Evolutionary conservation across 2,888 invertebrate species (phyloP), one percentile per base, ranked within the genome.

Genomic region (Seladonia tumulorum): DNA sequence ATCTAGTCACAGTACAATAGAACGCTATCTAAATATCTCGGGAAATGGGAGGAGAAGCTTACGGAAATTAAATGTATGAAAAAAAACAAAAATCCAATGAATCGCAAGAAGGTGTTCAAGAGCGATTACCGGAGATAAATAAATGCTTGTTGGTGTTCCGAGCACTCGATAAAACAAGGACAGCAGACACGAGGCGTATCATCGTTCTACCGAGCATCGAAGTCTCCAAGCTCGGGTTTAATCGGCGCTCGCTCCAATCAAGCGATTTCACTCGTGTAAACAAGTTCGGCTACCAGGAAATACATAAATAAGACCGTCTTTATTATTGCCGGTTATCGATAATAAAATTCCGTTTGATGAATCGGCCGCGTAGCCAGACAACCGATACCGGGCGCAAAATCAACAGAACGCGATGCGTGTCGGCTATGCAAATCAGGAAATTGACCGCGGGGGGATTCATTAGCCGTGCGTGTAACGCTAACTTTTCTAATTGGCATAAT

Each of bases 401-500:
- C 75, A 35, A 66, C 70, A n/a, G 80, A 74, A 57, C 79, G 66
- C 75, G 77, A 60, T 75, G 45, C 78, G 78, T 22, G 70, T 66
- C 71, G 66, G 25, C 35, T 82, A 83, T 82, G 87, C 76, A 82
- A 81, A 80, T 82, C 66, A 72, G 84, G 72, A 82, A 85, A 85
- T 76, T 73, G 80, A 71, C 70, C 83, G 71, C 45, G 25, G 35
- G 68, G 81, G 84, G 77, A 76, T 82, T 89, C 88, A 85, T 89
- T 89, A 89, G 85, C 76, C 75, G 77, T 72, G 81, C 80, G 83
- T 66, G 84, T 79, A 73, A 72, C 45, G 49, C 53, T 76, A 68
- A 82, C 72, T 89, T 83, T 83, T 87, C 45, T 49, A 71, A 72
- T 75, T 66, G 79, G 29, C 72, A 25, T 71, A 71, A 89, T 73